Evolutionary conservation across 2,113 vertebrate species (phyloP), one percentile per base, ranked within the genome.

Genomic region (Vimba vimba): DNA sequence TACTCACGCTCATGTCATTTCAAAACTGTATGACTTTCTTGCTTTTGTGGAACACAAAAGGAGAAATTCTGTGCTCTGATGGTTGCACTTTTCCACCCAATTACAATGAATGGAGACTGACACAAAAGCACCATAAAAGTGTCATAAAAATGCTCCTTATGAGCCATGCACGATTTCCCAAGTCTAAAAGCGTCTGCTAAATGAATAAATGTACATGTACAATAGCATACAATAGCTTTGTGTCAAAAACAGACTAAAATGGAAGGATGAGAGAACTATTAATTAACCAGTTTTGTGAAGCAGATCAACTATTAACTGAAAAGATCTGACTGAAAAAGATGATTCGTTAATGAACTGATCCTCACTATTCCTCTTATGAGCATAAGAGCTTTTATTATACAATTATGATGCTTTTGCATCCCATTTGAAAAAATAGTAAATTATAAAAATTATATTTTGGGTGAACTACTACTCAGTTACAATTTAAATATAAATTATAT

Each of bases 91-190:
- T 43, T 73, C 69, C 10, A 73, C 13, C 4, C 36, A 43, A 39
- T 43, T 73, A n/a, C 9, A 43, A 12, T n/a, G 9, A 71, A 39
- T 23, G 19, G 9, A 71, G 36, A 12, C 7, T 21, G 68, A 43
- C 69, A 73, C 21, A 73, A 73, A 13, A 73, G 36, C 36, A 13
- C 69, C 21, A 73, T 73, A 73, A 71, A 71, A 71, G 68, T 30
- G 30, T 68, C 27, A 68, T 30, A 8, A 36, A 66, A 69, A 36
- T 68, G 15, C 30, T 36, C 15, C 7, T 33, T 33, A 15, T 33
- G 15, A 33, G 2, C 27, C 2, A 17, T 66, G 13, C 30, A 17
- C 13, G 33, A 66, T 66, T 66, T 33, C 64, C 64, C 68, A 71
- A 73, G 10, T 12, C 36, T 23, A 33, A 33, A 33, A 33, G 33